These are phyloP conservation scores for Paramormyrops hopkinsi DNA, from an alignment of 2,797 vertebrate genomes.

Conservation along the genomic window DNA sequence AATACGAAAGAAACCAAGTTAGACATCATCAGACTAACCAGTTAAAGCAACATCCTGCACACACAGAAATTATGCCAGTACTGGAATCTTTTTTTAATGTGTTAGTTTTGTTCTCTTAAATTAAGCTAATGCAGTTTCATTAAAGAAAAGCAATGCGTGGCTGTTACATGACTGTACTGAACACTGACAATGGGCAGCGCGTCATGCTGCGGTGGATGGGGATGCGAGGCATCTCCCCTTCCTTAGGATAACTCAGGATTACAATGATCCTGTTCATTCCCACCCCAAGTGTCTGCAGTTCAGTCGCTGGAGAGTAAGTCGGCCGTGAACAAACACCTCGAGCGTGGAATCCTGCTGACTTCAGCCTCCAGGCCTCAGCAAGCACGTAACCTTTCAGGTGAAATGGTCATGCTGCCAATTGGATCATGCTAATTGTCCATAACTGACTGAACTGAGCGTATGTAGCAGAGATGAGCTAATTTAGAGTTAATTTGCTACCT, in stretches of 20 bases:
- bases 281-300: conserved; percentile 78
- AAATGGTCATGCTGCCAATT: background rate
- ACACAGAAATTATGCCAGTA: background rate
- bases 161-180: conserved; percentile 60
- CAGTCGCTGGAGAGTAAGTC: conserved; percentile 71
- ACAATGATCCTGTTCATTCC: conserved; percentile 47
- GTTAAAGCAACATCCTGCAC: conserved; percentile 4
- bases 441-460: background rate
- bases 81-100: background rate
- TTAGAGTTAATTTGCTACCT: background rate
- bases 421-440: background rate
- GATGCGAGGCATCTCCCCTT: conserved; percentile 50
- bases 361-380: conserved; percentile 46
- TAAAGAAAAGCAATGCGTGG: conserved; percentile 54
- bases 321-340: conserved; percentile 38
- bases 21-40: background rate
- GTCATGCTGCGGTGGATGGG: conserved; percentile 74
- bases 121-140: background rate
- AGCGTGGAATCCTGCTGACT: conserved; percentile 76
- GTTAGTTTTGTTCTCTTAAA: conserved; percentile 34
- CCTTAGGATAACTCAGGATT: background rate
- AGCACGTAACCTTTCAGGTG: background rate
- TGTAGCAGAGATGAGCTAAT: background rate
- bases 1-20: conserved; percentile 18
- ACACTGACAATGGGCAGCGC: conserved; percentile 60